phyloP scores from a whole-genome alignment of 1,140 invertebrate species.

The Dysdera silvatica region DNA sequence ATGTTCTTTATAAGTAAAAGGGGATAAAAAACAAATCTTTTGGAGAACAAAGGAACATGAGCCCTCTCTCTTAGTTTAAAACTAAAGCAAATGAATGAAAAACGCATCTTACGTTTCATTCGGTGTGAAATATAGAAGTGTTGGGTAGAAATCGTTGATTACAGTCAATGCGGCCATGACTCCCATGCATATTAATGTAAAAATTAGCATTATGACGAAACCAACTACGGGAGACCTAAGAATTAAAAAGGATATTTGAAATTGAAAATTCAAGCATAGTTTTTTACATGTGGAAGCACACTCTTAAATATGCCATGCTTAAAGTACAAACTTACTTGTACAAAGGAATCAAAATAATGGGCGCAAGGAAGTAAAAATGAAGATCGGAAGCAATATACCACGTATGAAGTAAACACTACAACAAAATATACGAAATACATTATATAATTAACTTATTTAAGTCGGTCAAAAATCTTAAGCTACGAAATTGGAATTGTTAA shows the following conservation, averaged over 20 bases:
- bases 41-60: background rate
- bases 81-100: background rate
- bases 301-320: background rate
- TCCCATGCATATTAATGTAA: slow-evolving; percentile 14
- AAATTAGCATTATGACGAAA: slow-evolving; percentile 13
- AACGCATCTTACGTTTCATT: slow-evolving; percentile 5
- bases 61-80: background rate
- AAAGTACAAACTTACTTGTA: slow-evolving; percentile 17
- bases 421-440: slow-evolving; percentile 7
- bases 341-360: slow-evolving; percentile 38
- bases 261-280: no score
- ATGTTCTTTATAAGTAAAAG: background rate
- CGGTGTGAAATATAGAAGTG: slow-evolving; percentile 33
- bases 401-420: slow-evolving; percentile 39
- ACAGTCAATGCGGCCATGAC: slow-evolving; percentile 30
- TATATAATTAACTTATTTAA: background rate
- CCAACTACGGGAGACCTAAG: slow-evolving; percentile 26
- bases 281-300: no score
- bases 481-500: no score
- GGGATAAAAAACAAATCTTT: background rate
- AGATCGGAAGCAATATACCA: slow-evolving; percentile 43
- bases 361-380: slow-evolving; percentile 40
- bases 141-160: slow-evolving; percentile 32
- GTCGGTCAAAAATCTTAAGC: background rate
- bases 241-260: background rate